phyloP scores from a whole-genome alignment of 2,797 vertebrate genomes.

The Stomatorhinus walkeri region DNA sequence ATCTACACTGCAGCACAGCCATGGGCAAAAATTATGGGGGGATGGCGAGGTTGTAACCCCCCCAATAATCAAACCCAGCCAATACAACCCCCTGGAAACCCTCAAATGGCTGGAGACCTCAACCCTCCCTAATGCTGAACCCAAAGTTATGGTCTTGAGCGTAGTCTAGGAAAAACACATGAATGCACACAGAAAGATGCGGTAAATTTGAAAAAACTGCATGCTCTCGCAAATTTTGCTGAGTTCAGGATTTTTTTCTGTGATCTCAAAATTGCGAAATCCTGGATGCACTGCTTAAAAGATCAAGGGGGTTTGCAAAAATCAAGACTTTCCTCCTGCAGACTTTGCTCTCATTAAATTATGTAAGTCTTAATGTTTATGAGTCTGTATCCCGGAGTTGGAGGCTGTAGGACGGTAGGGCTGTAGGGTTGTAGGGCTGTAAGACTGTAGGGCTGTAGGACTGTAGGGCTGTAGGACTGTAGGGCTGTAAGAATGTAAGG shows the following conservation, averaged over 20 bases:
- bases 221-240: not conserved
- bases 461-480: too few relatives aligned
- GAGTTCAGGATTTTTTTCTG: not conserved
- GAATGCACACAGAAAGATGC: not conserved
- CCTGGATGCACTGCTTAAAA: not conserved
- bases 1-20: not conserved
- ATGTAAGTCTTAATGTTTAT: not conserved
- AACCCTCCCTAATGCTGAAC: not conserved
- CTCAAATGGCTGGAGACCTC: not conserved
- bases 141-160: not conserved
- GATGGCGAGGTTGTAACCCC: not conserved
- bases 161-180: not conserved
- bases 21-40: not conserved
- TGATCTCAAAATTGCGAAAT: not conserved
- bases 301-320: not conserved
- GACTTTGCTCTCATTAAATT: not conserved
- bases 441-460: not conserved
- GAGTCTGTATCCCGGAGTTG: not conserved
- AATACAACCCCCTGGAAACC: not conserved
- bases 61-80: not conserved
- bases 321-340: not conserved
- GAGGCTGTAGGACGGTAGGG: not conserved
- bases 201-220: not conserved
- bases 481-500: too few relatives aligned
- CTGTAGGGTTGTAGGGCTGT: too few relatives aligned